A percentile compares a stretch with the other conserved stretches of the same genome.
phyloP scores from a whole-genome alignment of 2,888 invertebrate species.

The Molanna angustata region DNA sequence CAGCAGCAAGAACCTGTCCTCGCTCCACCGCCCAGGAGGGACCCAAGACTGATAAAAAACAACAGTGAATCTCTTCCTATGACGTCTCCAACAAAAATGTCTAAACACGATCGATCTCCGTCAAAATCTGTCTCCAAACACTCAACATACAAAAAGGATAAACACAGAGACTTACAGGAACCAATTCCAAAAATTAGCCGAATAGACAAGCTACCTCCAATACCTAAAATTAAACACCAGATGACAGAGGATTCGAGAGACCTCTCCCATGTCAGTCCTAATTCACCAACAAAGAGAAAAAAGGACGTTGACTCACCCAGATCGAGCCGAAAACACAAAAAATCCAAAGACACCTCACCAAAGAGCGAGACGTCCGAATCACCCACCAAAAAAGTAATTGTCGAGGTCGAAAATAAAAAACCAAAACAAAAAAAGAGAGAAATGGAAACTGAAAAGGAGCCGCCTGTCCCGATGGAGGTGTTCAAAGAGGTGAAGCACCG shows the following conservation, averaged over 20 bases:
- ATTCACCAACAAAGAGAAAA: slow-evolving; percentile 21
- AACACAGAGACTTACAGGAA: background rate
- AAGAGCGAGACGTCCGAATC: slow-evolving; percentile 2
- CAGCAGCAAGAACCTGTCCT: slow-evolving; percentile 34
- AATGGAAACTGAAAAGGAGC: slow-evolving; percentile 35
- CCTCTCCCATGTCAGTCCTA: background rate
- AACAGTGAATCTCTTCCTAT: background rate
- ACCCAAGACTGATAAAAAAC: background rate
- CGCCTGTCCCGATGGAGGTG: slow-evolving; percentile 27
- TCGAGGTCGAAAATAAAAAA: slow-evolving; percentile 14
- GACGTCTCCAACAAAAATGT: slow-evolving; percentile 1
- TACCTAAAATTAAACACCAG: slow-evolving; percentile 25
- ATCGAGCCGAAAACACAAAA: slow-evolving; percentile 17
- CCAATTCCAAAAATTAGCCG: background rate
- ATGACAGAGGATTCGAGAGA: slow-evolving; percentile 4
- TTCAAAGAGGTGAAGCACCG: slow-evolving; percentile 60
- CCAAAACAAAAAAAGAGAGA: slow-evolving; percentile 24
- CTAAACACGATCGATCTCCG: slow-evolving; percentile 18
- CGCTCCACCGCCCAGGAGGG: slow-evolving; percentile 12
- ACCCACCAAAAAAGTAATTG: background rate
- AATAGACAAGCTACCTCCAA: slow-evolving; percentile 45
- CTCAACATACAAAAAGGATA: background rate
- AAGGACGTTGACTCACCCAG: slow-evolving; percentile 19
- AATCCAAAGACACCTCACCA: slow-evolving; percentile 18
- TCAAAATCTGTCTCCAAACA: slow-evolving; percentile 3